These are phyloP conservation scores for Perca fluviatilis DNA, from an alignment of 2,113 vertebrate species.

Conservation along the genomic window DNA sequence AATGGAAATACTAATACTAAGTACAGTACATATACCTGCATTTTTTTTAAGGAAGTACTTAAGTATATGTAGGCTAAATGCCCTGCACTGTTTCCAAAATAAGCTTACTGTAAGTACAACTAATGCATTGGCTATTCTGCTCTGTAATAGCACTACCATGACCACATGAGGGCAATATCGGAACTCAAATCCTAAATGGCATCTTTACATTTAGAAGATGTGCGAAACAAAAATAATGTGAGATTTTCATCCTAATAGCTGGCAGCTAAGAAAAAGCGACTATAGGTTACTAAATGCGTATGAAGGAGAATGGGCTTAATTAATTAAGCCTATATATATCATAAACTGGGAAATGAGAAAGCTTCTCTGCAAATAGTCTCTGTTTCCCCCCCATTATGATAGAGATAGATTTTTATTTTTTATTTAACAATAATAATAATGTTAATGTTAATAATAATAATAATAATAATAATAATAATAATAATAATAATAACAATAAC, in stretches of 20 bases:
- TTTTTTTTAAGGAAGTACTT: background rate
- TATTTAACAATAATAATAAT: too few species aligned
- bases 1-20: background rate
- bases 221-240: background rate
- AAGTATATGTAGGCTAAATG: background rate
- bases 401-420: too few species aligned
- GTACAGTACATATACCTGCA: background rate
- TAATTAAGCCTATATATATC: background rate
- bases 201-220: background rate
- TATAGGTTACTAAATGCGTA: background rate
- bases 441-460: too few species aligned
- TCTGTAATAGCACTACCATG: background rate
- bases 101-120: background rate
- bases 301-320: background rate
- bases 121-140: background rate
- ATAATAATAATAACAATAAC: background rate
- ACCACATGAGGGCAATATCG: slow-evolving; percentile 46
- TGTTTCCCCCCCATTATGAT: background rate
- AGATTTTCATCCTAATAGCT: background rate
- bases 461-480: too few species aligned
- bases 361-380: background rate
- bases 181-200: background rate
- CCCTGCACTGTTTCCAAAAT: background rate
- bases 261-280: background rate
- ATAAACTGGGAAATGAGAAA: background rate